Conservation (phyloP, 2,113 vertebrate genomes). For the Embiotoca jacksoni region DNA sequence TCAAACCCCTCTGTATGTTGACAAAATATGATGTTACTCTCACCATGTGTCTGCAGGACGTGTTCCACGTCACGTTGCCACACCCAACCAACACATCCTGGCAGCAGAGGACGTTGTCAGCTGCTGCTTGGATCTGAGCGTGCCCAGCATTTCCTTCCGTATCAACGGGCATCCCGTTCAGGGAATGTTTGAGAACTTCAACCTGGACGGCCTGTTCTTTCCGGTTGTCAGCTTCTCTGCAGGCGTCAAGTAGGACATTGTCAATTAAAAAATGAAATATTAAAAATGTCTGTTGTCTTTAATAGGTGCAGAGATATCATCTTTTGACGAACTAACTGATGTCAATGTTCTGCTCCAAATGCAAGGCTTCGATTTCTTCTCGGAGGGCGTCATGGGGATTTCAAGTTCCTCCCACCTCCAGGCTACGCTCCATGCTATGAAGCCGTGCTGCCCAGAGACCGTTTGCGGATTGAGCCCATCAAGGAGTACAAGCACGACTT, state of each 20-base stretch:
- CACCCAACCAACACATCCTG: constrained; percentile 87
- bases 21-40: neutral
- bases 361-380: constrained; percentile 90
- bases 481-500: constrained; percentile 93
- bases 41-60: constrained; percentile 82
- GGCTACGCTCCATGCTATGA: constrained; percentile 92
- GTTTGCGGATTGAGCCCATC: constrained; percentile 90
- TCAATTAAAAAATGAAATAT: neutral
- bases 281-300: neutral
- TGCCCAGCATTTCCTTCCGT: constrained; percentile 94
- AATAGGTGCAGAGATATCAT: neutral
- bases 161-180: constrained; percentile 94
- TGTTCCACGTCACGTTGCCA: constrained; percentile 86
- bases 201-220: constrained; percentile 92
- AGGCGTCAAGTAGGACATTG: constrained; percentile 87
- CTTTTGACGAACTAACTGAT: neutral
- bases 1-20: no score
- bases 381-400: constrained; percentile 93
- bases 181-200: constrained; percentile 95
- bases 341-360: neutral
- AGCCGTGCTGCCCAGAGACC: constrained; percentile 90
- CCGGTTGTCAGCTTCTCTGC: constrained; percentile 93
- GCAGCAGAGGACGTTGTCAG: constrained; percentile 91
- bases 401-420: constrained; percentile 93
- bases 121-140: constrained; percentile 92